Percentiles rank a stretch among this genome's conserved stretches.
phyloP scores from a whole-genome alignment of 2,113 vertebrate species.

The Furnarius figulus region DNA sequence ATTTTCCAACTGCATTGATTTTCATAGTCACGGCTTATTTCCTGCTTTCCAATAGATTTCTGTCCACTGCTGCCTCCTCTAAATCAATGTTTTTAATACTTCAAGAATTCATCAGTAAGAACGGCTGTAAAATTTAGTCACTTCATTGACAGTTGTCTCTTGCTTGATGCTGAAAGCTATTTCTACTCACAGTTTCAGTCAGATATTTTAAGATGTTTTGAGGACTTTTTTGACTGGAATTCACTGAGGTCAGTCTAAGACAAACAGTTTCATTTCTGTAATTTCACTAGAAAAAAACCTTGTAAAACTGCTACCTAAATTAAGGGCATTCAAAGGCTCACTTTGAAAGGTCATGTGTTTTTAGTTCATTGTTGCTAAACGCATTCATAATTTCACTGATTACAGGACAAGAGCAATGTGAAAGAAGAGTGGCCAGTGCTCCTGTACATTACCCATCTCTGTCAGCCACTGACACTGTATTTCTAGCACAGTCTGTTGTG shows the following conservation, averaged over 20 bases:
- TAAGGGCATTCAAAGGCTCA: not conserved
- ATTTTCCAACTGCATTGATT: conserved; percentile 56
- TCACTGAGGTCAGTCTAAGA: not conserved
- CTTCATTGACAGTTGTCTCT: conserved; percentile 16
- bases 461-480: not conserved
- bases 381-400: not conserved
- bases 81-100: conserved; percentile 60
- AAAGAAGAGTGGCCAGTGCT: not conserved
- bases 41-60: conserved; percentile 48
- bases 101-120: conserved; percentile 14
- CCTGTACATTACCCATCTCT: not conserved
- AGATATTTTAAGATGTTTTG: not conserved
- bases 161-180: not conserved
- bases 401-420: not conserved
- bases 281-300: not conserved
- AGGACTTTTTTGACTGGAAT: not conserved
- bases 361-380: not conserved
- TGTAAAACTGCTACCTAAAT: not conserved
- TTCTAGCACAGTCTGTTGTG: not conserved
- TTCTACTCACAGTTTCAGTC: not conserved
- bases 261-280: not conserved
- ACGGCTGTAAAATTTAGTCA: conserved; percentile 26
- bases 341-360: not conserved
- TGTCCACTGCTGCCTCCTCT: not conserved
- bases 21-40: conserved; percentile 55